Percentiles rank a stretch among this genome's conserved stretches.
phyloP scores from a whole-genome alignment of 1,140 invertebrate genomes.

The Lucilia cuprina region DNA sequence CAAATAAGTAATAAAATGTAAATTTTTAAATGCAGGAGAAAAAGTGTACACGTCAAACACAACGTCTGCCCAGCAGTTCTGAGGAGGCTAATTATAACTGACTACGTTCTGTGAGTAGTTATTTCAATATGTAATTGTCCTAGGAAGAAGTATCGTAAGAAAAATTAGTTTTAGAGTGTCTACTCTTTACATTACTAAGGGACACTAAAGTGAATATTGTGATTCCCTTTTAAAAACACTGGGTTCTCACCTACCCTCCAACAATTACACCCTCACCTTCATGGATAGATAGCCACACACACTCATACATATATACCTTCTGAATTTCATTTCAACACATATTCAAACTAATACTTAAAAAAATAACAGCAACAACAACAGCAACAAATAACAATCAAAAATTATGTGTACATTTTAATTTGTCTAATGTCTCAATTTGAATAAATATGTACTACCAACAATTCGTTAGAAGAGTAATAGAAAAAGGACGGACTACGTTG shows the following conservation, averaged over 20 bases:
- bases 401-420: conserved; percentile 61
- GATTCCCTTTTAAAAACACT: no score
- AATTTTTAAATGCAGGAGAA: not conserved
- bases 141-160: no score
- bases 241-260: no score
- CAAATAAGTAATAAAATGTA: conserved; percentile 15
- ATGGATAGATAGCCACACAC: no score
- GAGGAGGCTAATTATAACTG: not conserved
- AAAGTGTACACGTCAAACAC: not conserved
- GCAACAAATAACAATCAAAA: conserved; percentile 55
- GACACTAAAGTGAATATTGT: no score
- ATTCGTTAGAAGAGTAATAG: not conserved
- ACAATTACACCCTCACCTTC: no score
- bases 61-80: not conserved
- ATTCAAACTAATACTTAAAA: not conserved
- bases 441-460: conserved; percentile 46
- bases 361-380: not conserved
- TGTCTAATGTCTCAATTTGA: conserved; percentile 62
- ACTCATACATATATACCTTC: not conserved
- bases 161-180: no score
- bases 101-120: no score
- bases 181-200: no score
- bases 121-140: no score
- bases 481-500: not conserved
- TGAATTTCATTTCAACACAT: conserved; percentile 25